These are phyloP conservation scores for Tanypteryx hageni DNA, from an alignment of 2,888 invertebrate species.

Conservation along the genomic window DNA sequence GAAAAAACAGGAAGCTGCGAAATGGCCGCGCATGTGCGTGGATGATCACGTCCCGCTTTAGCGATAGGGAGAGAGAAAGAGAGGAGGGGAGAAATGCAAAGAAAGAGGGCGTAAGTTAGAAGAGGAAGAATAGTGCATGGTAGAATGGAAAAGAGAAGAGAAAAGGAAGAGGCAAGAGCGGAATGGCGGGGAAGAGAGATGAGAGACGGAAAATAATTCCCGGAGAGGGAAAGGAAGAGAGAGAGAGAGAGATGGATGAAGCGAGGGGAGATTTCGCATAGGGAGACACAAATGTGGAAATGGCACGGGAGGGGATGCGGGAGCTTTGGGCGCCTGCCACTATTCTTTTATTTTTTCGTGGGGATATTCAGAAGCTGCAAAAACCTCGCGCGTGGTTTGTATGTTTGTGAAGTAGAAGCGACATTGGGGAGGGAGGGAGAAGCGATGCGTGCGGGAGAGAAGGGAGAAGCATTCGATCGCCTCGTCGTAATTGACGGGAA, in stretches of 20 bases:
- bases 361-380: not conserved
- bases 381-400: not conserved
- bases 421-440: not conserved
- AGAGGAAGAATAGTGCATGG: not conserved
- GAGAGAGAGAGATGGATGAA: no score
- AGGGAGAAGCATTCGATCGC: conserved; percentile 39
- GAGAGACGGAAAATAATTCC: not conserved
- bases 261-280: not conserved
- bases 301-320: not conserved
- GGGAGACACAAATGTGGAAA: not conserved
- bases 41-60: not conserved
- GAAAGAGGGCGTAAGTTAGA: not conserved
- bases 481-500: conserved; percentile 44
- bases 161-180: not conserved
- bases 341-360: no score
- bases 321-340: no score
- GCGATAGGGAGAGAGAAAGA: not conserved
- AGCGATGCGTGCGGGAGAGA: not conserved
- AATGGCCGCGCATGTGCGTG: not conserved
- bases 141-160: not conserved
- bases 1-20: not conserved
- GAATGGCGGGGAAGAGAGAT: not conserved
- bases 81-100: not conserved
- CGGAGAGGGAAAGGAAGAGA: not conserved
- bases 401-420: not conserved